Percentiles rank a stretch among this genome's conserved stretches.
Conservation (phyloP, 1,140 invertebrate species). For the Acromyrmex heyeri region DNA sequence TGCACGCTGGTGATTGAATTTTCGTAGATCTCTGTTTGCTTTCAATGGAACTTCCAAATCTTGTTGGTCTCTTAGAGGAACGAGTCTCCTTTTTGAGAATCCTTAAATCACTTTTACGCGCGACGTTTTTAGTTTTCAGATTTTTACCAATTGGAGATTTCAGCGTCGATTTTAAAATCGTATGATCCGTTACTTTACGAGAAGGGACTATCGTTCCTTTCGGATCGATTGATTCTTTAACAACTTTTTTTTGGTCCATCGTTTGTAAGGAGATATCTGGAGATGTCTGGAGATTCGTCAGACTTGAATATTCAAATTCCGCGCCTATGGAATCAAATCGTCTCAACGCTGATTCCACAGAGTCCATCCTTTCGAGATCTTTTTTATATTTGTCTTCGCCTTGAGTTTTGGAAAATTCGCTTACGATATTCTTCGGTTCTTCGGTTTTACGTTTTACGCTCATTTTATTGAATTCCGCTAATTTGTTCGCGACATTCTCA, state of each 20-base stretch:
- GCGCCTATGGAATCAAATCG: conserved; percentile 75
- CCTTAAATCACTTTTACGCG: not conserved
- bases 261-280: conserved; percentile 31
- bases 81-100: not conserved
- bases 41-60: conserved; percentile 56
- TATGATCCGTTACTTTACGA: not conserved
- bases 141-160: not conserved
- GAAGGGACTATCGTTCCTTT: not conserved
- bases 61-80: conserved; percentile 25
- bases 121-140: not conserved
- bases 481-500: not conserved
- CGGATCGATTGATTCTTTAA: not conserved
- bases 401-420: not conserved
- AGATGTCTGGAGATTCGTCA: not conserved
- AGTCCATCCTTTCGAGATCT: conserved; percentile 71
- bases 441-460: not conserved
- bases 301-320: conserved; percentile 32
- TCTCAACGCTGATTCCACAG: conserved; percentile 77
- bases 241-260: not conserved
- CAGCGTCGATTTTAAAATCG: not conserved
- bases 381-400: conserved; percentile 29
- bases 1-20: conserved; percentile 69
- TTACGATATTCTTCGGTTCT: not conserved
- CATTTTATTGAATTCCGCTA: not conserved
- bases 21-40: conserved; percentile 14